Conservation (phyloP, 2,888 invertebrate genomes). For the Eudasyphora cyanicolor region DNA sequence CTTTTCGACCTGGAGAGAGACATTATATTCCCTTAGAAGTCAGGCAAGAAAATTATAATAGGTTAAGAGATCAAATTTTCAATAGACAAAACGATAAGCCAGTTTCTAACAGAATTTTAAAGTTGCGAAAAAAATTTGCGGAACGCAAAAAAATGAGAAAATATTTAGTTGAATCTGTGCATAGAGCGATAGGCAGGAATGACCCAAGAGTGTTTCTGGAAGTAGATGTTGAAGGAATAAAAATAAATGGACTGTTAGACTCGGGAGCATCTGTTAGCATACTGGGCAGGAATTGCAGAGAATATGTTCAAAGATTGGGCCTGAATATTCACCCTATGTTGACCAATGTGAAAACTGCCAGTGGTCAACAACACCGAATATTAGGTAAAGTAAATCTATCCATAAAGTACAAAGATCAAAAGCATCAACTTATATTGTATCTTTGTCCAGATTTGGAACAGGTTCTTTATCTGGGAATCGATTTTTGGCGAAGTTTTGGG, state of each 20-base stretch:
- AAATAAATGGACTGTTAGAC: conserved; percentile 38
- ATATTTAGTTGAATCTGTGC: background rate
- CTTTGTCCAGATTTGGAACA: conserved; percentile 41
- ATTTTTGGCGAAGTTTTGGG: too few species aligned
- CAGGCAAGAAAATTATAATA: too few species aligned
- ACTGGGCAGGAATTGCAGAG: background rate
- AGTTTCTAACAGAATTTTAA: background rate
- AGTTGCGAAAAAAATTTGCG: background rate
- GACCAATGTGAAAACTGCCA: too few species aligned
- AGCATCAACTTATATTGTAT: background rate
- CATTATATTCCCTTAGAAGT: background rate
- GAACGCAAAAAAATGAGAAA: background rate
- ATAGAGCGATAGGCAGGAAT: too few species aligned
- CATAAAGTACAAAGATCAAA: background rate
- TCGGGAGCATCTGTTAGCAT: conserved; percentile 41
- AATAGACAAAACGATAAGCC: background rate
- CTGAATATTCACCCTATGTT: background rate
- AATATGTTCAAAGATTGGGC: background rate
- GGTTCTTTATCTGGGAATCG: too few species aligned
- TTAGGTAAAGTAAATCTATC: too few species aligned
- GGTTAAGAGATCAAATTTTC: too few species aligned
- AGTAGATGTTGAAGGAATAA: background rate
- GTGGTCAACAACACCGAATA: too few species aligned
- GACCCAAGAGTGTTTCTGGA: conserved; percentile 30
- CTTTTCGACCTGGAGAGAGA: background rate